Percentiles rank a stretch among this genome's conserved stretches.
Evolutionary conservation across 1,140 invertebrate genomes (phyloP).

Genomic region (Melitaea cinxia): DNA sequence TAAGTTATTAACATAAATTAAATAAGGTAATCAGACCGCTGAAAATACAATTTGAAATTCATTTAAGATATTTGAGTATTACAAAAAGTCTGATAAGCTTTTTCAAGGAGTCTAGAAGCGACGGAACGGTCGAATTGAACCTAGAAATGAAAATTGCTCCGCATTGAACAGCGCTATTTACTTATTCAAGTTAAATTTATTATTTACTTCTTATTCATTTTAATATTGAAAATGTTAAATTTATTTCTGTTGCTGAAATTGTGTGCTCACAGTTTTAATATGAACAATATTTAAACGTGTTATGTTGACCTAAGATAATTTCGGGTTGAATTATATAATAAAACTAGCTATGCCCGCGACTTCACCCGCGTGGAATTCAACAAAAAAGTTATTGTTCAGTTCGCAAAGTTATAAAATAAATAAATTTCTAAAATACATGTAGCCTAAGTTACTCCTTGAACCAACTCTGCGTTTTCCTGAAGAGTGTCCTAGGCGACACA

Average conservation of each 20-base stretch:
- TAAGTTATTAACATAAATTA: neutral
- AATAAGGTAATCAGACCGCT: neutral
- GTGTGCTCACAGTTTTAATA: too few relatives aligned
- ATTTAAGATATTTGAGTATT: neutral
- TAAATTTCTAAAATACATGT: too few relatives aligned
- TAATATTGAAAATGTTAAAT: neutral
- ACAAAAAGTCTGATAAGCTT: neutral
- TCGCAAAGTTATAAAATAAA: too few relatives aligned
- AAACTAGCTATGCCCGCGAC: too few relatives aligned
- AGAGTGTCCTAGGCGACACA: too few relatives aligned
- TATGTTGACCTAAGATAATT: neutral
- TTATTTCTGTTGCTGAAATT: neutral
- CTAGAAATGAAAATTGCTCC: neutral
- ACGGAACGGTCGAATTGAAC: constrained; percentile 1
- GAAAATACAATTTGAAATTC: neutral
- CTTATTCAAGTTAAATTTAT: neutral
- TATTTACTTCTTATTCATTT: neutral
- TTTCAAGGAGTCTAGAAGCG: neutral
- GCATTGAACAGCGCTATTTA: neutral
- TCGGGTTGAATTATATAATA: too few relatives aligned
- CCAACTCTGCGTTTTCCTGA: too few relatives aligned
- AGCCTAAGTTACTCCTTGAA: too few relatives aligned
- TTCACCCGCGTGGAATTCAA: too few relatives aligned
- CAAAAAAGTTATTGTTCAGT: too few relatives aligned
- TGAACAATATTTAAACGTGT: neutral